Percentiles rank a stretch among this genome's conserved stretches.
phyloP scores from a whole-genome alignment of 2,888 invertebrate genomes.

The Chaitophorus viminalis region DNA sequence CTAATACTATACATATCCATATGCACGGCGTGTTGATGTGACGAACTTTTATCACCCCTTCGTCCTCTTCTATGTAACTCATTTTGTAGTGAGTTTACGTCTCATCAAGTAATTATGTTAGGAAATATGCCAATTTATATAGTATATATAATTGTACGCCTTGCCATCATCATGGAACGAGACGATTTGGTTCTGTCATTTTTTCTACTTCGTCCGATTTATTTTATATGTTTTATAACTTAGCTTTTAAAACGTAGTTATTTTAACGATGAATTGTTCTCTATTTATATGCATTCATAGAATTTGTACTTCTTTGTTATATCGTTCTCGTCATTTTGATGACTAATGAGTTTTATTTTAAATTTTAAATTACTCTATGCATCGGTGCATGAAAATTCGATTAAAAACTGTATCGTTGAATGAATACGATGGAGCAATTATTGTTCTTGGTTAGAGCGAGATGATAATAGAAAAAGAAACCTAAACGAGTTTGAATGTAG shows the following conservation, averaged over 20 bases:
- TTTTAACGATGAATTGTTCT: slow-evolving; percentile 47
- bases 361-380: slow-evolving; percentile 30
- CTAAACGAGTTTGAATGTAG: not conserved
- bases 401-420: slow-evolving; percentile 14
- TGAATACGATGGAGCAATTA: slow-evolving; percentile 14
- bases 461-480: not conserved
- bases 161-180: not conserved
- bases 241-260: slow-evolving; percentile 8
- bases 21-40: not conserved
- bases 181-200: not conserved
- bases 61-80: not conserved
- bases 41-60: slow-evolving; percentile 10
- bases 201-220: not conserved
- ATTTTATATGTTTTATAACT: not conserved
- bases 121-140: not conserved
- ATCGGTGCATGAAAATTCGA: slow-evolving; percentile 21
- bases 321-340: slow-evolving; percentile 15
- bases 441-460: not conserved
- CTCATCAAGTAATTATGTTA: not conserved
- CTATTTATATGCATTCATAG: not conserved
- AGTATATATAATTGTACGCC: not conserved
- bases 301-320: slow-evolving; percentile 38
- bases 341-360: slow-evolving; percentile 38
- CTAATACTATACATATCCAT: not conserved
- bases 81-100: not conserved